Conservation (phyloP, 2,797 vertebrate genomes). For the Channa striata region DNA sequence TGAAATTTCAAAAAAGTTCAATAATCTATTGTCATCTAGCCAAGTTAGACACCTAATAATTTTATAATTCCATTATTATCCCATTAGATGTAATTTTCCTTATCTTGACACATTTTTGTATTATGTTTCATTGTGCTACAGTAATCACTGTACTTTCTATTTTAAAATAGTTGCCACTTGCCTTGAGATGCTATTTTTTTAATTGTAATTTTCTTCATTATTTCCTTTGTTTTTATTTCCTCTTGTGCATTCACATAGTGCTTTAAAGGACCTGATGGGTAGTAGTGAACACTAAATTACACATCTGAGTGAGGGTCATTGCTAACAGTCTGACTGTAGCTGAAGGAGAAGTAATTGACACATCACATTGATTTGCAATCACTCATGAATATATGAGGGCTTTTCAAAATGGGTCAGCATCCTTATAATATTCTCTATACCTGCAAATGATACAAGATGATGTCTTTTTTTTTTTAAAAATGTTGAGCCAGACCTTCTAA, state of each 20-base stretch:
- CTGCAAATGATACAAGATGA: slow-evolving; percentile 61
- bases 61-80: not conserved
- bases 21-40: slow-evolving; percentile 18
- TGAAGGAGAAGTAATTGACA: slow-evolving; percentile 65
- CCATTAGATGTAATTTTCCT: not conserved
- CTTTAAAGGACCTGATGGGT: slow-evolving; percentile 5
- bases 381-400: slow-evolving; percentile 72
- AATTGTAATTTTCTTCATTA: not conserved
- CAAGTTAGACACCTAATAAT: slow-evolving; percentile 12
- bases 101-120: not conserved
- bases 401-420: slow-evolving; percentile 66
- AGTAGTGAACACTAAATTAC: slow-evolving; percentile 39
- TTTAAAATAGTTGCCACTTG: not conserved
- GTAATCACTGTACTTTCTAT: not conserved
- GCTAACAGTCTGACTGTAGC: slow-evolving; percentile 48
- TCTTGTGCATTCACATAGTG: slow-evolving; percentile 9
- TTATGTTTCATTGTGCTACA: not conserved
- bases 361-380: slow-evolving; percentile 79
- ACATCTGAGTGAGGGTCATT: slow-evolving; percentile 35
- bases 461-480: slow-evolving; percentile 32
- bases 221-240: not conserved
- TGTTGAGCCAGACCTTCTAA: slow-evolving; percentile 52
- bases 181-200: not conserved
- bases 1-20: slow-evolving; percentile 3
- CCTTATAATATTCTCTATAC: slow-evolving; percentile 70